A percentile compares a stretch with the other conserved stretches of the same genome.
Conservation (phyloP, 2,797 vertebrate genomes). For the Melanogrammus aeglefinus region DNA sequence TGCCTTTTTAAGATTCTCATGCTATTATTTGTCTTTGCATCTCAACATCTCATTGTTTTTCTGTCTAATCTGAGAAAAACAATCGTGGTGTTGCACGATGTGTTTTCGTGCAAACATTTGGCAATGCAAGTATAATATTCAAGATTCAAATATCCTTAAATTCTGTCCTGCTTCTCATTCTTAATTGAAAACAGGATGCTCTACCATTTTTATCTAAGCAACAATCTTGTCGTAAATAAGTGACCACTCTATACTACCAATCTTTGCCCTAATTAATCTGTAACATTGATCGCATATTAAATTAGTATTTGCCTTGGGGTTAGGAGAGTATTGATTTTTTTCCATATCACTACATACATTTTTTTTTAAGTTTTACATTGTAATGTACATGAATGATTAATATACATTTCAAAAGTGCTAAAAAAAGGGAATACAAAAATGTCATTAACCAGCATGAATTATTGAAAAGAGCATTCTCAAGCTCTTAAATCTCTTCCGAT, state of each 20-base stretch:
- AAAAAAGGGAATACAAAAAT: background rate
- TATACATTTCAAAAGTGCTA: no score
- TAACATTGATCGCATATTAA: background rate
- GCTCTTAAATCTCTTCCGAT: background rate
- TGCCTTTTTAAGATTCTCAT: slow-evolving; percentile 37
- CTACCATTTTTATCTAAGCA: background rate
- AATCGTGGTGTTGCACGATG: background rate
- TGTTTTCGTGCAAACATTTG: background rate
- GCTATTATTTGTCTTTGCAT: slow-evolving; percentile 50
- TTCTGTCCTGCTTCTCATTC: background rate
- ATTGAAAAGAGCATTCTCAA: background rate
- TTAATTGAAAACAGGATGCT: background rate
- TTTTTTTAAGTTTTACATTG: no score
- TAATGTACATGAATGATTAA: background rate
- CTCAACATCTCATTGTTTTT: slow-evolving; percentile 19
- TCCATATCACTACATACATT: background rate
- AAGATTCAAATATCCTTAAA: background rate
- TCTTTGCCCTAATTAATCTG: background rate
- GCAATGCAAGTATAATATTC: background rate
- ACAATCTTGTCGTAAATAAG: background rate
- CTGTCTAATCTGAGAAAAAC: background rate
- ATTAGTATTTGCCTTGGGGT: background rate
- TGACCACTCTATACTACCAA: background rate
- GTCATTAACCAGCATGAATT: background rate
- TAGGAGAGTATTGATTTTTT: background rate